A percentile compares a stretch with the other conserved stretches of the same genome.
Conservation (phyloP, 2,888 invertebrate species). For the Sicus ferrugineus region DNA sequence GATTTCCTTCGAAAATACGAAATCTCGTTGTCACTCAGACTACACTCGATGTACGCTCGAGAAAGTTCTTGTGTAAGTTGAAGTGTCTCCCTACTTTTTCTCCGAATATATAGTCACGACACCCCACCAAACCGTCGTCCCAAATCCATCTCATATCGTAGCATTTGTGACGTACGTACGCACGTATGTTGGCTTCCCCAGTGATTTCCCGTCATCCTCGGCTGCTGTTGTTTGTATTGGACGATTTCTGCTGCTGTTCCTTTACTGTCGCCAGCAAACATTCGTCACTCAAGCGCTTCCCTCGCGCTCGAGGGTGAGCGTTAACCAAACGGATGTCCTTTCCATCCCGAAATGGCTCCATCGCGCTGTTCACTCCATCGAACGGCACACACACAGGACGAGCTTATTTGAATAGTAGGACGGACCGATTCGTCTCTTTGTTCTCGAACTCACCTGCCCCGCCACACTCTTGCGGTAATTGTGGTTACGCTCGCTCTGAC, state of each 20-base stretch:
- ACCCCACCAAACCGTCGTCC: too few relatives aligned
- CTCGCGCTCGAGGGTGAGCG: too few relatives aligned
- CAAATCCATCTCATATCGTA: not conserved
- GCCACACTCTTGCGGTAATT: not conserved
- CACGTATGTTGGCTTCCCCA: not conserved
- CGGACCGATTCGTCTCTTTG: not conserved
- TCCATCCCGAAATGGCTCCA: not conserved
- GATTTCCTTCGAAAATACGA: too few relatives aligned
- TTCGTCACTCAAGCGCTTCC: too few relatives aligned
- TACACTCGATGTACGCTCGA: too few relatives aligned
- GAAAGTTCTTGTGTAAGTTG: too few relatives aligned
- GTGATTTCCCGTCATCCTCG: not conserved
- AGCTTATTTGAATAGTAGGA: slow-evolving; percentile 32
- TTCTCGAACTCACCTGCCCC: not conserved
- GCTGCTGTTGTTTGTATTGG: not conserved
- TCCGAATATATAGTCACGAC: too few relatives aligned
- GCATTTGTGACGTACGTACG: too few relatives aligned
- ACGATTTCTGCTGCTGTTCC: not conserved
- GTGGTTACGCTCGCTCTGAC: not conserved
- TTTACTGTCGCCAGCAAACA: not conserved
- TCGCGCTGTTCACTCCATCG: not conserved
- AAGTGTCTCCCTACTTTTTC: too few relatives aligned
- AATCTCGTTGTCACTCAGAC: too few relatives aligned
- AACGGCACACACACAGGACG: not conserved
- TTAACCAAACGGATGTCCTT: not conserved